Conservation (phyloP, 2,797 vertebrate genomes). For the Crypturellus tataupa region DNA sequence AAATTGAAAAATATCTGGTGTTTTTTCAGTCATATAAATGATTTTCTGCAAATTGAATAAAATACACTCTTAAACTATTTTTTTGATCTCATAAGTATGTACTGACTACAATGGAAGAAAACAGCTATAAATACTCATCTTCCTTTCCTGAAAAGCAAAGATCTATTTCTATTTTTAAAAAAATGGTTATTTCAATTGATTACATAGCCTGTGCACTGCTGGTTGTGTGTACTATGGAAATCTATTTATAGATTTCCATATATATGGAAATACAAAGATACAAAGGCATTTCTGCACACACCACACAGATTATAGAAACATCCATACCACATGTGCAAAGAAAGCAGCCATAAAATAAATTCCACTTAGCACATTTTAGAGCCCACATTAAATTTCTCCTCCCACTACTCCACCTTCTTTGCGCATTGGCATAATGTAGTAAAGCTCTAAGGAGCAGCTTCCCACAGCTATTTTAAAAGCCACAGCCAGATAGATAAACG, state of each 20-base stretch:
- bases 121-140: background rate
- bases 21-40: background rate
- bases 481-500: background rate
- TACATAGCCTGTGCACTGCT: background rate
- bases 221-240: background rate
- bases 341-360: background rate
- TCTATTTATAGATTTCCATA: background rate
- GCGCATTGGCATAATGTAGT: background rate
- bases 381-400: background rate
- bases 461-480: constrained; percentile 12
- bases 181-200: background rate
- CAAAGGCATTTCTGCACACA: background rate
- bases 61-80: background rate
- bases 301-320: background rate
- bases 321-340: background rate
- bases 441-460: constrained; percentile 1
- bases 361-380: background rate
- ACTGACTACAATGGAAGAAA: background rate
- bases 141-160: background rate
- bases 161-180: background rate
- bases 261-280: background rate
- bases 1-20: background rate
- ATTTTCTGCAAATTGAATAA: background rate
- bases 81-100: background rate
- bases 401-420: background rate